Percentiles rank a stretch among this genome's conserved stretches.
phyloP scores from a whole-genome alignment of 2,113 vertebrate genomes.

The Nyctereutes procyonoides region DNA sequence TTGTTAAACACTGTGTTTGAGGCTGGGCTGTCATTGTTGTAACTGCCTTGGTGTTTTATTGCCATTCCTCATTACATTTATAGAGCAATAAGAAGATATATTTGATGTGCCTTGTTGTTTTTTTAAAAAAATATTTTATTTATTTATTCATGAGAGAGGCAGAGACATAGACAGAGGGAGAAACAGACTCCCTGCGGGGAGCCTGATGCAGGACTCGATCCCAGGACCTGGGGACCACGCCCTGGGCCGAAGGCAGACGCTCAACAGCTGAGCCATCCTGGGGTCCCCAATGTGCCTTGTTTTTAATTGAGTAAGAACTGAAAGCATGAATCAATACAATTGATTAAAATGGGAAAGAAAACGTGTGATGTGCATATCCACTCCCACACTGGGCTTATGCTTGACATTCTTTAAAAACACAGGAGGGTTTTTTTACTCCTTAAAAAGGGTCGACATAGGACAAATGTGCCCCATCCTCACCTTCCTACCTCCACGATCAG shows the following conservation, averaged over 20 bases:
- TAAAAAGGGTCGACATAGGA: neutral
- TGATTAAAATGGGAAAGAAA: conserved; percentile 86
- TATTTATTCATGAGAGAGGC: no score
- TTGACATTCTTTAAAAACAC: conserved; percentile 10
- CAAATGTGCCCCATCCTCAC: neutral
- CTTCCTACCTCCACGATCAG: neutral
- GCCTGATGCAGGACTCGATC: no score
- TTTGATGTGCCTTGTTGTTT: conserved; percentile 93
- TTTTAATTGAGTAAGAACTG: conserved; percentile 92
- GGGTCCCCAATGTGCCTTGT: conserved; percentile 88
- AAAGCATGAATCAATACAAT: conserved; percentile 93
- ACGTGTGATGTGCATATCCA: neutral
- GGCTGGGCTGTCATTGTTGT: conserved; percentile 92
- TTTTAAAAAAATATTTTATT: no score
- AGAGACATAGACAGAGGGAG: no score
- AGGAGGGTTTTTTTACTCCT: neutral
- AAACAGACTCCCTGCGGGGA: no score
- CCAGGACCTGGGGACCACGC: no score
- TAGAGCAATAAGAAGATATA: conserved; percentile 94
- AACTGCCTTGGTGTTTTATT: conserved; percentile 94
- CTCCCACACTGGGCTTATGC: neutral
- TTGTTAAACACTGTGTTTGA: conserved; percentile 88
- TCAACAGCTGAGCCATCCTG: no score
- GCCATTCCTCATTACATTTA: conserved; percentile 96
- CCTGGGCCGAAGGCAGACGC: no score